Conservation (phyloP, 2,888 invertebrate genomes). For the Dichetophora obliterata region DNA sequence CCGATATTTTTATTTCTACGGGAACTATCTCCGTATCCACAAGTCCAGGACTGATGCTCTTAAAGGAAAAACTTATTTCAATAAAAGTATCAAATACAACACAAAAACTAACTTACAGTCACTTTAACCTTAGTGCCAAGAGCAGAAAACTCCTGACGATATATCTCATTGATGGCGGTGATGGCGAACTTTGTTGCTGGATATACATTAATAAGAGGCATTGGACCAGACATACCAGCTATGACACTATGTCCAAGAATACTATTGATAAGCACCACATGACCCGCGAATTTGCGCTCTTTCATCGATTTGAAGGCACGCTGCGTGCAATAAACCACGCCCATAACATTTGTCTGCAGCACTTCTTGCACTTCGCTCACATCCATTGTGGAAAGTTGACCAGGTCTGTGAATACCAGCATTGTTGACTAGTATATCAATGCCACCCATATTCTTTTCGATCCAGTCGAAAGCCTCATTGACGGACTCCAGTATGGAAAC, state of each 20-base stretch:
- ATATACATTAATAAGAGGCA: conserved; percentile 60
- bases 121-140: conserved; percentile 65
- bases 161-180: conserved; percentile 64
- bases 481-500: conserved; percentile 72
- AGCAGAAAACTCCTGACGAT: conserved; percentile 64
- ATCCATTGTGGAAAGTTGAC: conserved; percentile 53
- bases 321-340: conserved; percentile 69
- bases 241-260: conserved; percentile 62
- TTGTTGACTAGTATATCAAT: conserved; percentile 75
- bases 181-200: conserved; percentile 64
- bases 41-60: conserved; percentile 53
- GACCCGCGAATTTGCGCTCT: conserved; percentile 69
- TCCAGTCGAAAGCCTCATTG: conserved; percentile 71
- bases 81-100: too few species aligned
- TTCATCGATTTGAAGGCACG: conserved; percentile 71
- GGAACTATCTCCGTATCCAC: conserved; percentile 61
- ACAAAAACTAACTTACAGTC: conserved; percentile 57
- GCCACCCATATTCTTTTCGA: conserved; percentile 71
- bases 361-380: conserved; percentile 53
- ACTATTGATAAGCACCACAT: conserved; percentile 71
- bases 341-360: conserved; percentile 71
- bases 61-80: not conserved
- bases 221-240: conserved; percentile 23
- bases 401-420: conserved; percentile 63
- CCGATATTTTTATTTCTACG: conserved; percentile 39